A percentile compares a stretch with the other conserved stretches of the same genome.
These are phyloP conservation scores for Mechanitis mazaeus DNA, from an alignment of 2,888 invertebrate genomes.

Conservation along the genomic window DNA sequence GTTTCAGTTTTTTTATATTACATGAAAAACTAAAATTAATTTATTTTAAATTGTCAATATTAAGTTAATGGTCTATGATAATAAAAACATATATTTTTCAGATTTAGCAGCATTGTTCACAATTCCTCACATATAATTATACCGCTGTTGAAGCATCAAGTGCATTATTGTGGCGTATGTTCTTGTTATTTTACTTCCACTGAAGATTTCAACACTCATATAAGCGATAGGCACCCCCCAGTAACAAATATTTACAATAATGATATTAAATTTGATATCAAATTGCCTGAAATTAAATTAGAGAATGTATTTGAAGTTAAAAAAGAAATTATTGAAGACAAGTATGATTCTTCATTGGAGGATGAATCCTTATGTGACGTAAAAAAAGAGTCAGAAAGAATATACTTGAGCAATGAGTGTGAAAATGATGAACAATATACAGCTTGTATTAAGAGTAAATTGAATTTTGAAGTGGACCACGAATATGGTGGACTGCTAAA, in stretches of 20 bases:
- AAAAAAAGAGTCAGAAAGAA: too few relatives aligned
- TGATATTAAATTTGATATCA: constrained; percentile 7
- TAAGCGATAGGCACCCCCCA: constrained; percentile 10
- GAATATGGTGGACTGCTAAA: constrained; percentile 1
- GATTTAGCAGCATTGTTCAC: constrained; percentile 27
- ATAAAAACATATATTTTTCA: constrained; percentile 19
- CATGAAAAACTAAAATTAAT: too few relatives aligned
- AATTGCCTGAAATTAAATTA: background rate
- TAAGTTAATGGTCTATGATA: background rate
- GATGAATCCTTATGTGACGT: background rate
- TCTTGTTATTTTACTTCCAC: constrained; percentile 12
- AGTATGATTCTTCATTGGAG: background rate
- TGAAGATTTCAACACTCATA: constrained; percentile 18
- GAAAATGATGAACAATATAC: background rate
- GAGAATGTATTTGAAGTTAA: background rate
- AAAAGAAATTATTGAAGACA: background rate
- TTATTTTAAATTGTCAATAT: too few relatives aligned
- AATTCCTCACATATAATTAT: constrained; percentile 31
- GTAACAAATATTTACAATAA: background rate
- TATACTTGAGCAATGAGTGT: background rate
- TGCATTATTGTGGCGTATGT: constrained; percentile 20
- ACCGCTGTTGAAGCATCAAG: constrained; percentile 24
- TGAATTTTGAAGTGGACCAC: constrained; percentile 21
- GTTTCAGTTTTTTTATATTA: too few relatives aligned
- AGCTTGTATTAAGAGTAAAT: constrained; percentile 10